Evolutionary conservation across 1,140 invertebrate genomes (phyloP), one percentile per base, ranked within the genome.

Genomic region (Plectus sambesii): DNA sequence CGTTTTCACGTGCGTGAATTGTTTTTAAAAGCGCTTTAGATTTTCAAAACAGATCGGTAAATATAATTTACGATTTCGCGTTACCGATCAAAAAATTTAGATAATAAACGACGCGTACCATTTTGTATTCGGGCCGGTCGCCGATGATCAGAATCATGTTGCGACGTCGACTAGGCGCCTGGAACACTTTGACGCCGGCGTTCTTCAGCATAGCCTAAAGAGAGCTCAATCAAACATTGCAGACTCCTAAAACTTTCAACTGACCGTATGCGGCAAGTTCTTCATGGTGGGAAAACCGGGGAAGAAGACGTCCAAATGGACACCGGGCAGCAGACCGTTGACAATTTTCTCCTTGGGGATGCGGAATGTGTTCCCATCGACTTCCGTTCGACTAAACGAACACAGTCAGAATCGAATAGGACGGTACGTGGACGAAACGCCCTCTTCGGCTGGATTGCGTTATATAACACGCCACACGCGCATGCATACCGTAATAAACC

Each of bases 241-340:
- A 51, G 55, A 56, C 65, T 47, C 67, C 63, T 60, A 48, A 43
- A 56, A 56, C 38, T 23, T 12, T 30, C 37, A 51, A 61, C 69
- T 72, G 22, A 8, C 82, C 59, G 70, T 78, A 65, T 89, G 87
- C 17, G 79, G 71, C 24, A 94, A 73, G 69, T 89, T 81, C 60
- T 80, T 81, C 56, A 93, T 73, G 0, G 85, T 87, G 0, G 89
- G 88, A 68, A 96, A 96, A 24, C 90, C 89, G 24, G 83, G 82
- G 67, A 81, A 86, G 60, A 82, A 82, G 3, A 83, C 73, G 59
- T 83, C 78, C 9, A 80, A 61, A 24, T 77, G 73, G 0, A 81
- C 80, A 53, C 78, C 80, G 0, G 79, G 76, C 67, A 81, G 77
- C 40, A 87, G 72, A 1, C 86, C 85, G 55, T 82, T 82, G 1